phyloP scores from a whole-genome alignment of 2,888 invertebrate genomes.

The Pseudococcus viburni region DNA sequence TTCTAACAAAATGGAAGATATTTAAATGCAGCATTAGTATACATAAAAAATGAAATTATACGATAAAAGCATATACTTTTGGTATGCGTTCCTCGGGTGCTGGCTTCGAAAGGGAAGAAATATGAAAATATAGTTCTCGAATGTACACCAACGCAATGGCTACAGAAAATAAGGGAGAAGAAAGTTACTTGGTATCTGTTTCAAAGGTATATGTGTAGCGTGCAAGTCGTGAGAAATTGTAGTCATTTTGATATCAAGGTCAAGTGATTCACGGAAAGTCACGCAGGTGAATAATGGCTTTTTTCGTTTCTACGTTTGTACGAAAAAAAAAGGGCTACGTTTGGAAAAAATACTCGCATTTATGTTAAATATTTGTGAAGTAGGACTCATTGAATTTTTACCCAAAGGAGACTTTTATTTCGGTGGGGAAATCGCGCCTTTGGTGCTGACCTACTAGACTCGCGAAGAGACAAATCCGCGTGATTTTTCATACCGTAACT shows the following conservation, averaged over 20 bases:
- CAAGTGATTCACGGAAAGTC: conserved; percentile 11
- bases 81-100: background rate
- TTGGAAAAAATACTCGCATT: background rate
- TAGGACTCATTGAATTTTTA: conserved; percentile 7
- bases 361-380: conserved; percentile 13
- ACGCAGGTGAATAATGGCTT: conserved; percentile 32
- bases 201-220: background rate
- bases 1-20: conserved; percentile 20
- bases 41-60: background rate
- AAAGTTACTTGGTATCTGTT: conserved; percentile 4
- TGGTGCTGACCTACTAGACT: too few relatives aligned
- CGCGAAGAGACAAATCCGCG: conserved; percentile 7
- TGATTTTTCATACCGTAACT: conserved; percentile 19
- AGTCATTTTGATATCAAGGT: conserved; percentile 8
- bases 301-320: background rate
- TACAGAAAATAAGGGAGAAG: background rate
- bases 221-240: conserved; percentile 4
- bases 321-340: background rate
- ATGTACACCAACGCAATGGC: too few relatives aligned
- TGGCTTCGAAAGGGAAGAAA: background rate
- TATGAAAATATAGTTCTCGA: conserved; percentile 8
- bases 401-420: background rate
- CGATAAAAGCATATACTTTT: conserved; percentile 15
- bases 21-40: conserved; percentile 27
- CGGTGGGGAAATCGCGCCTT: background rate